A percentile compares a stretch with the other conserved stretches of the same genome.
These are phyloP conservation scores for Aphaenogaster rudis DNA, from an alignment of 1,140 invertebrate species.

Conservation along the genomic window DNA sequence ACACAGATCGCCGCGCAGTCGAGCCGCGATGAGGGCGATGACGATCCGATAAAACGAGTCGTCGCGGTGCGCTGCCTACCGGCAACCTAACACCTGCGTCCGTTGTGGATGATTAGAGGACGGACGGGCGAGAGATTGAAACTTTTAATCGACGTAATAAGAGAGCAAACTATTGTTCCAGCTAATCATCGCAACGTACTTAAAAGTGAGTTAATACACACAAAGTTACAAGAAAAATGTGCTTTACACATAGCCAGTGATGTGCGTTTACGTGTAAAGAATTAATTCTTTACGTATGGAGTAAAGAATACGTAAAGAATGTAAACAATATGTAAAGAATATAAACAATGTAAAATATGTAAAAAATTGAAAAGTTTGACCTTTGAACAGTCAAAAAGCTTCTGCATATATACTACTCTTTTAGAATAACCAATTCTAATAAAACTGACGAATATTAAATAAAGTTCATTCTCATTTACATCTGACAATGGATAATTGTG, in stretches of 20 bases:
- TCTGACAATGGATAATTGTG: too few relatives aligned
- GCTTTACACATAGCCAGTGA: neutral
- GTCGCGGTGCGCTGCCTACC: conserved; percentile 33
- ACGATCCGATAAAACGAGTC: conserved; percentile 65
- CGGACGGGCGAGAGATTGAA: conserved; percentile 30
- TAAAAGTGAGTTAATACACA: neutral
- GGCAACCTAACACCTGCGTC: conserved; percentile 34
- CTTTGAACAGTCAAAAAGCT: too few relatives aligned
- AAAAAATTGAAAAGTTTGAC: too few relatives aligned
- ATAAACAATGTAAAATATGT: too few relatives aligned
- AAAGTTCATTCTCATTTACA: too few relatives aligned
- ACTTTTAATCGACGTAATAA: conserved; percentile 39
- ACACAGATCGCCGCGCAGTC: conserved; percentile 49
- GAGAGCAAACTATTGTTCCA: conserved; percentile 32
- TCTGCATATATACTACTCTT: too few relatives aligned
- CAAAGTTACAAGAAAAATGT: neutral
- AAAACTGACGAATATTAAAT: too few relatives aligned
- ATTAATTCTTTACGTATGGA: too few relatives aligned
- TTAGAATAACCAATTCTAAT: too few relatives aligned
- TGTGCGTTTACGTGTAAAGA: too few relatives aligned
- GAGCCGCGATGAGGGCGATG: conserved; percentile 31
- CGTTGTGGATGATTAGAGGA: conserved; percentile 34
- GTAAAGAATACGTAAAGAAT: too few relatives aligned
- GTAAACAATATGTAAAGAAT: too few relatives aligned
- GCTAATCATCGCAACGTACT: neutral